These are phyloP conservation scores for Ptychadena robeensis DNA, from an alignment of 2,797 vertebrate species.

Conservation along the genomic window DNA sequence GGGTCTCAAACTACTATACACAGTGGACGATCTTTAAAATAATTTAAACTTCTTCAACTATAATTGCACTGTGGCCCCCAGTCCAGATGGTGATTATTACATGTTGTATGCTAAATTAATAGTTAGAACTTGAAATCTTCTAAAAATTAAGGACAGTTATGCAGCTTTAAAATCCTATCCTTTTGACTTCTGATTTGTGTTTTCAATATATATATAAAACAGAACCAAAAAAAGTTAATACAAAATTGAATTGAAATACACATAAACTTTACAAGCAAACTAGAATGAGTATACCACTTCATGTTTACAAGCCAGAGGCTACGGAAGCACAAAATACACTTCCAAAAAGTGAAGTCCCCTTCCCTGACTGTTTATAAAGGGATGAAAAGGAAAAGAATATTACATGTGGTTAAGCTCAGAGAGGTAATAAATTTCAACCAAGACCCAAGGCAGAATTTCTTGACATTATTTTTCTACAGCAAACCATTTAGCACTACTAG, in stretches of 20 bases:
- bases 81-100: too few relatives aligned
- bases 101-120: too few relatives aligned
- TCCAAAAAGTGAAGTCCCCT: slow-evolving; percentile 20
- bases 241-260: neutral
- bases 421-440: slow-evolving; percentile 41
- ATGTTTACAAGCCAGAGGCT: slow-evolving; percentile 1
- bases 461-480: slow-evolving; percentile 29
- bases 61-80: too few relatives aligned
- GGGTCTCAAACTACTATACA: too few relatives aligned
- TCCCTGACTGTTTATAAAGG: slow-evolving; percentile 38
- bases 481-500: neutral
- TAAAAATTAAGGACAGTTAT: too few relatives aligned
- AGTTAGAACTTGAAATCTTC: too few relatives aligned
- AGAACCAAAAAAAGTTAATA: neutral
- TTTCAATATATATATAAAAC: neutral
- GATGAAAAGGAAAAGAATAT: slow-evolving; percentile 34
- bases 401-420: slow-evolving; percentile 51
- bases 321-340: slow-evolving; percentile 3
- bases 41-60: too few relatives aligned
- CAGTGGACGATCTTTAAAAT: too few relatives aligned
- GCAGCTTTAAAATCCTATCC: too few relatives aligned
- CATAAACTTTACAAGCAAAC: neutral
- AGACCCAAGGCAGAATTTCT: slow-evolving; percentile 18
- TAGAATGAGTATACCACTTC: neutral
- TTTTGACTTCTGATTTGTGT: too few relatives aligned